Conservation (phyloP, 1,140 invertebrate species). For the Pseudachorutes palmiensis region DNA sequence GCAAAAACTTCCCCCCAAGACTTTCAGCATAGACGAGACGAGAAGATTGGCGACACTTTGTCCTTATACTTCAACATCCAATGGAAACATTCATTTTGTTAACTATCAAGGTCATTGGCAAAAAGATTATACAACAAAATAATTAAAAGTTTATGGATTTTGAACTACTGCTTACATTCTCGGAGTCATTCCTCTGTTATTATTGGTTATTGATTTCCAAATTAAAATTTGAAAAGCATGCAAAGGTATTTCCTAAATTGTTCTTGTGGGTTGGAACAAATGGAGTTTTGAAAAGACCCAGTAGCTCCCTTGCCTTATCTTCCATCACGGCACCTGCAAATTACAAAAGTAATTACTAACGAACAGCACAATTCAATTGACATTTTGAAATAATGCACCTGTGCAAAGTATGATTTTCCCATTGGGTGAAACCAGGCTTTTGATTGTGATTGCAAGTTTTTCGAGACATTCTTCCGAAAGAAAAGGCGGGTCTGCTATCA, state of each 20-base stretch:
- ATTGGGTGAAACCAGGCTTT: constrained; percentile 57
- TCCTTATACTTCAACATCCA: too few species aligned
- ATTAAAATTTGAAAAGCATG: constrained; percentile 79
- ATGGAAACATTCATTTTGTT: too few species aligned
- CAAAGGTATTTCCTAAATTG: constrained; percentile 86
- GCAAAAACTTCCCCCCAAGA: too few species aligned
- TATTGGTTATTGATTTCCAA: constrained; percentile 39
- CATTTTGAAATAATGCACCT: constrained; percentile 48
- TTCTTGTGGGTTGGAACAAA: constrained; percentile 76
- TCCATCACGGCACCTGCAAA: constrained; percentile 65
- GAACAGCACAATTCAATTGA: neutral
- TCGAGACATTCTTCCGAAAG: constrained; percentile 83
- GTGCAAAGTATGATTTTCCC: constrained; percentile 82
- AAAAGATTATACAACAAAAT: too few species aligned
- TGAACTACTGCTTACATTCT: too few species aligned
- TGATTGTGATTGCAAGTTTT: constrained; percentile 72
- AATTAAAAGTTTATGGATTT: too few species aligned
- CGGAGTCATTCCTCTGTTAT: too few species aligned
- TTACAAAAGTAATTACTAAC: constrained; percentile 25
- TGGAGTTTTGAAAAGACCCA: constrained; percentile 56
- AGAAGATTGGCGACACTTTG: too few species aligned
- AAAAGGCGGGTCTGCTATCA: constrained; percentile 90
- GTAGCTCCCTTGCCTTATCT: constrained; percentile 54
- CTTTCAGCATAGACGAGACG: too few species aligned
- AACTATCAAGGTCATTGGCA: too few species aligned